phyloP scores from a whole-genome alignment of 2,113 vertebrate genomes.

The Pachycephala philippinensis region DNA sequence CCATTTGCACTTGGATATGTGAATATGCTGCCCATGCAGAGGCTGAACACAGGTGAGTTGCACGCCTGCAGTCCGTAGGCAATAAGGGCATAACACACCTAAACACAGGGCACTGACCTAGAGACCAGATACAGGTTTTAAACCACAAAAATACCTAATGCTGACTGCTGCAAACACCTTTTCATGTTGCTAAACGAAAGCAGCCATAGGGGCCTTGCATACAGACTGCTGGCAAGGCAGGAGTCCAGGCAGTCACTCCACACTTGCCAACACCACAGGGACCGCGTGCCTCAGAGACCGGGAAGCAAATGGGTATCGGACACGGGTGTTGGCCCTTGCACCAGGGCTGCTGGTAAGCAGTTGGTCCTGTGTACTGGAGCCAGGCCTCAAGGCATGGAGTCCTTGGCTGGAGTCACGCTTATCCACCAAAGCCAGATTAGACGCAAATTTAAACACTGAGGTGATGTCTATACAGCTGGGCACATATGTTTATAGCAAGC shows the following conservation, averaged over 20 bases:
- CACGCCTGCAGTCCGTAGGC: rapidly evolving
- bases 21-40: background rate
- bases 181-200: background rate
- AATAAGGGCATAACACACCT: background rate
- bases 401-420: background rate
- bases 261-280: rapidly evolving
- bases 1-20: rapidly evolving
- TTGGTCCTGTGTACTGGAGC: background rate
- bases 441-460: background rate
- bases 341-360: rapidly evolving
- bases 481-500: background rate
- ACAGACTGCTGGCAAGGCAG: background rate
- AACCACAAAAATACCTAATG: background rate
- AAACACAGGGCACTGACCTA: background rate
- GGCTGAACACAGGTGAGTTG: rapidly evolving
- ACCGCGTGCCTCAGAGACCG: rapidly evolving
- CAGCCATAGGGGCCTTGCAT: background rate
- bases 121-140: background rate
- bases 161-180: background rate
- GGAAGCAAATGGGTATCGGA: background rate
- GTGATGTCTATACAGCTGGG: background rate
- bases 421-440: background rate
- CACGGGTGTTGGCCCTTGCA: rapidly evolving
- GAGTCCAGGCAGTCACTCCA: background rate
- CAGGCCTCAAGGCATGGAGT: rapidly evolving